Conservation (phyloP, 2,797 vertebrate genomes). For the Brachyrhaphis roseni region DNA sequence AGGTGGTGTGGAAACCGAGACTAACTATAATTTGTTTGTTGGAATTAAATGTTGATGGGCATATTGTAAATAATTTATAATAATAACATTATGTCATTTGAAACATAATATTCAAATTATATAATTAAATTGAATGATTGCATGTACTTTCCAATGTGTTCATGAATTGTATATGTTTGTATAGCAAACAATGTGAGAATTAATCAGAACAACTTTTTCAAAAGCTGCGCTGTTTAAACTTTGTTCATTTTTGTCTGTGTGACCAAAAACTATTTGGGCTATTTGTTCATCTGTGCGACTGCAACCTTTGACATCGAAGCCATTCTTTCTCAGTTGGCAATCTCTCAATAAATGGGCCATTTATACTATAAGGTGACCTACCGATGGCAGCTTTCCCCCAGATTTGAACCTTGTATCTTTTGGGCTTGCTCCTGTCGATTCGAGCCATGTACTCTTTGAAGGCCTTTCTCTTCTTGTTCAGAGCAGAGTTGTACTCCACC, state of each 20-base stretch:
- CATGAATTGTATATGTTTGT: background rate
- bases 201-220: background rate
- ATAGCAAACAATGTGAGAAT: background rate
- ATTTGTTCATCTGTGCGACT: background rate
- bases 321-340: background rate
- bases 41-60: background rate
- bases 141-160: background rate
- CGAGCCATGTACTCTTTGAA: constrained; percentile 81
- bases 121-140: background rate
- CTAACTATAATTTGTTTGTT: background rate
- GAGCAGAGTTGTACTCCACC: constrained; percentile 80
- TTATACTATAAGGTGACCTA: constrained; percentile 60
- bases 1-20: background rate
- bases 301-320: background rate
- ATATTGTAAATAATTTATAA: background rate
- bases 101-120: background rate
- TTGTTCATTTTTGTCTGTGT: background rate
- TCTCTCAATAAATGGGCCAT: background rate
- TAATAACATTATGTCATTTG: no score
- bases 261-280: background rate
- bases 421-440: constrained; percentile 79
- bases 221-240: background rate
- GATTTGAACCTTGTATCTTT: constrained; percentile 88
- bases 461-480: constrained; percentile 82
- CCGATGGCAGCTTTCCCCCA: constrained; percentile 98